A percentile compares a stretch with the other conserved stretches of the same genome.
Evolutionary conservation across 2,888 invertebrate genomes (phyloP).

Genomic region (Torymus auratus): DNA sequence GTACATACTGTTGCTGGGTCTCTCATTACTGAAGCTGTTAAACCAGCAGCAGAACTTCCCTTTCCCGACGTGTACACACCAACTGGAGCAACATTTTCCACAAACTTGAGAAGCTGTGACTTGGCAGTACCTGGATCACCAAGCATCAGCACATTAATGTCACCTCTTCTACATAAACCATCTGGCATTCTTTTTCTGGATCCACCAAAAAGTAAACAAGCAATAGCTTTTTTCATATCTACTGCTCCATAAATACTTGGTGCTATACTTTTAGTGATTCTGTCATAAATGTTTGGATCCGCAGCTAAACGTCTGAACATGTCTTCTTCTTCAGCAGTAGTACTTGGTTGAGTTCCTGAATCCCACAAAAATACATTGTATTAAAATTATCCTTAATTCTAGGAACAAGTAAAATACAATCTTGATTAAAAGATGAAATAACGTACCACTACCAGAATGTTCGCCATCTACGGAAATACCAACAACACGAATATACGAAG

Average conservation of each 20-base stretch:
- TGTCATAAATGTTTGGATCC: constrained; percentile 91
- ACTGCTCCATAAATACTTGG: constrained; percentile 96
- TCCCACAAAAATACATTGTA: constrained; percentile 10
- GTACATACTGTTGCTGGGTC: constrained; percentile 91
- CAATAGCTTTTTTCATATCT: constrained; percentile 98
- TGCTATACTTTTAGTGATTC: constrained; percentile 92
- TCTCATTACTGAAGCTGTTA: constrained; percentile 97
- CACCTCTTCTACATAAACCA: constrained; percentile 95
- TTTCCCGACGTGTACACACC: constrained; percentile 99
- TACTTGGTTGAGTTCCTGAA: constrained; percentile 70
- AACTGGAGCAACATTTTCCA: constrained; percentile 95
- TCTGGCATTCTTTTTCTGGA: constrained; percentile 94
- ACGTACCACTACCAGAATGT: constrained; percentile 83
- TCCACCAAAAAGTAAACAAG: constrained; percentile 95
- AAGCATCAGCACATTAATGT: constrained; percentile 95
- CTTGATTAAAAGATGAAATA: neutral
- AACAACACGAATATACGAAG: constrained; percentile 95
- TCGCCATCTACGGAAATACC: constrained; percentile 93
- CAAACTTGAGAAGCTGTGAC: constrained; percentile 97
- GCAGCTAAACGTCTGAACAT: constrained; percentile 90
- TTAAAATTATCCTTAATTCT: neutral
- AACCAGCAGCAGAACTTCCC: constrained; percentile 98
- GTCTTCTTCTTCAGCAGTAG: constrained; percentile 87
- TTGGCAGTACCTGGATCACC: constrained; percentile 99
- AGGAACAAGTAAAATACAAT: neutral